These are phyloP conservation scores for Mohoua ochrocephala DNA, from an alignment of 2,113 vertebrate species.

Conservation along the genomic window DNA sequence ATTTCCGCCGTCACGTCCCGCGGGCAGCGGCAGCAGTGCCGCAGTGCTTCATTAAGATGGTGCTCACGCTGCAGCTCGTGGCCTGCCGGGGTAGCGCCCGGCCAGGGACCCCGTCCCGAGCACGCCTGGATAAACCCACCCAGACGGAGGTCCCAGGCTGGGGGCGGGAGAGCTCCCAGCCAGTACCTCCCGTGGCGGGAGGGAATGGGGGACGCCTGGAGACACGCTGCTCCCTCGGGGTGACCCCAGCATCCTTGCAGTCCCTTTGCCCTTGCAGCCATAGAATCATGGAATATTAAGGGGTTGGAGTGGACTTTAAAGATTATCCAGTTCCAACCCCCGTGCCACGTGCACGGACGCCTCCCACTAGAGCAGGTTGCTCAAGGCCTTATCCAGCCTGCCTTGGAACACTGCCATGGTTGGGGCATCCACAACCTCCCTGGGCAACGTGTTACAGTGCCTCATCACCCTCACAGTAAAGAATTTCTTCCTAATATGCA, in stretches of 20 bases:
- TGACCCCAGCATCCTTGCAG: not conserved
- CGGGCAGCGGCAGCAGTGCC: not conserved
- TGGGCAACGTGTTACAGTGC: not conserved
- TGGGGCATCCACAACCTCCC: not conserved
- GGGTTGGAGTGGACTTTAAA: not conserved
- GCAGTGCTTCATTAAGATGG: constrained; percentile 21
- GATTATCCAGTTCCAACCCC: not conserved
- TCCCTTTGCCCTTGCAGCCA: not conserved
- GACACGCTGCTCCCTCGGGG: not conserved
- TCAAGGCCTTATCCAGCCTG: not conserved
- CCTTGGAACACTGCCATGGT: not conserved
- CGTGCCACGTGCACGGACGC: not conserved
- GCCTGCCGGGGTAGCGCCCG: not conserved
- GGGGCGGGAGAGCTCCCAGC: not conserved
- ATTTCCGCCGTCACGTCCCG: constrained; percentile 61
- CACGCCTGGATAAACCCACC: not conserved
- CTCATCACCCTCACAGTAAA: not conserved
- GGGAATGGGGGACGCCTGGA: not conserved
- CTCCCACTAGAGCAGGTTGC: not conserved
- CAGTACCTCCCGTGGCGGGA: not conserved
- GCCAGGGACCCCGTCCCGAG: not conserved
- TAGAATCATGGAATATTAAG: not conserved
- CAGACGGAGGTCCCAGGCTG: too few species aligned
- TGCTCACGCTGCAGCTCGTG: not conserved
- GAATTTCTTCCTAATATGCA: not conserved